These are phyloP conservation scores for Sardina pilchardus DNA, from an alignment of 2,113 vertebrate genomes.

Conservation along the genomic window DNA sequence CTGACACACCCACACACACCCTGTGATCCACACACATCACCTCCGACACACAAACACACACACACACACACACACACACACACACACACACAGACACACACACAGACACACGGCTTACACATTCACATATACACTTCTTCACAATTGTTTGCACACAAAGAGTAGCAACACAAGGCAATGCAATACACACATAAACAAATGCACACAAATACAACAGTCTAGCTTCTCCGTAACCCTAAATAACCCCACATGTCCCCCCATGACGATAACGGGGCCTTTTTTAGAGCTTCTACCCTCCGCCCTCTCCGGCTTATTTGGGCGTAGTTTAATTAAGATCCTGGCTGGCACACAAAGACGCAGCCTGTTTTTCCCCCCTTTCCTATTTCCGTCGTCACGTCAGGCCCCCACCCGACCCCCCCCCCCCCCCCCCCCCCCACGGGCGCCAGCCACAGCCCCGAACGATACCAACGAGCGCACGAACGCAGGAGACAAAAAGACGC, in stretches of 20 bases:
- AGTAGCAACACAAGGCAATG: neutral
- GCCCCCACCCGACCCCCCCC: no score
- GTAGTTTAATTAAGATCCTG: constrained; percentile 62
- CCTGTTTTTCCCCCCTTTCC: constrained; percentile 46
- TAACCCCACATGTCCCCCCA: no score
- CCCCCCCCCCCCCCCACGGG: no score
- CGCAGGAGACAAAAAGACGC: constrained; percentile 55
- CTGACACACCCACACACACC: neutral
- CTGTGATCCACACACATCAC: no score
- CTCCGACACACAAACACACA: no score
- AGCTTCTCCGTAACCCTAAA: no score
- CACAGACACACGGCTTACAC: no score
- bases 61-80: neutral
- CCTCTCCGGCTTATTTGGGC: constrained; percentile 49
- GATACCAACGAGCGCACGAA: no score
- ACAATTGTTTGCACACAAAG: neutral
- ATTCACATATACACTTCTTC: neutral
- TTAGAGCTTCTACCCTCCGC: constrained; percentile 42
- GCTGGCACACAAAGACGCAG: constrained; percentile 55
- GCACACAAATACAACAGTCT: neutral
- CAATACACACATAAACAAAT: neutral
- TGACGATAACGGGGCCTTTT: no score
- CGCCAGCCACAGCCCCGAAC: constrained; percentile 52
- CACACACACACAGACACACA: neutral
- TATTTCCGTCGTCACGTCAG: constrained; percentile 55